Base-by-base conservation (phyloP, 2,888 invertebrate species). In the Lucinisca nassula region DNA sequence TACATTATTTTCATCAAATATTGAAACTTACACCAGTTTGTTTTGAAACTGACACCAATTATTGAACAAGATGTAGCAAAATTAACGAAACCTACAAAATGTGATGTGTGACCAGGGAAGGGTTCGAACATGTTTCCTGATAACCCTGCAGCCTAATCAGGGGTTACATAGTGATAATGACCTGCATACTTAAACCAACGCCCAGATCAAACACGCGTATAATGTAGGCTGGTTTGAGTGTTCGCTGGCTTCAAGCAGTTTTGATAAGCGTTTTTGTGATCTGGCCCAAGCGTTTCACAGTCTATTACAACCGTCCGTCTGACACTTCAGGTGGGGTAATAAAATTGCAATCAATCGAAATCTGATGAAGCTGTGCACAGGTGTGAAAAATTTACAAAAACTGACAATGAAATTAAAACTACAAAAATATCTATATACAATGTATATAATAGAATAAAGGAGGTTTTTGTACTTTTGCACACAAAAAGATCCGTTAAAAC, bases 11-110 rank as follows among this genome's bases (percentile, higher is more conserved):
- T 35, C 35, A 35, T 35, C 35, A 6, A 67, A 35, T 24, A 35
- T 67, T 35, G 67, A 35, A 67, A 67, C 67, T 67, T 32, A 67
- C 32, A 67, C 67, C 32, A 67, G n/a, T n/a, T n/a, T 35, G 17
- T 35, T 3, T 67, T 67, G 35, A 67, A 67, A 67, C 14, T 67
- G 67, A 67, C 67, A 67, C 67, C 67, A 67, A 12, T 67, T 67
- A 67, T 17, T 67, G 35, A 67, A 21, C 67, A 67, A 67, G 35
- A 67, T 67, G 67, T 17, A 45, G 8, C 45, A n/a, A n/a, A n/a
- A n/a, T n/a, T n/a, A n/a, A n/a, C n/a, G n/a, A n/a, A n/a, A n/a
- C n/a, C n/a, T n/a, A n/a, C n/a, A n/a, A n/a, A n/a, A n/a, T n/a
- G n/a, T n/a, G n/a, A n/a, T n/a, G n/a, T n/a, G n/a, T n/a, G n/a